Evolutionary conservation across 2,888 invertebrate genomes (phyloP).

Genomic region (Candidula unifasciata): DNA sequence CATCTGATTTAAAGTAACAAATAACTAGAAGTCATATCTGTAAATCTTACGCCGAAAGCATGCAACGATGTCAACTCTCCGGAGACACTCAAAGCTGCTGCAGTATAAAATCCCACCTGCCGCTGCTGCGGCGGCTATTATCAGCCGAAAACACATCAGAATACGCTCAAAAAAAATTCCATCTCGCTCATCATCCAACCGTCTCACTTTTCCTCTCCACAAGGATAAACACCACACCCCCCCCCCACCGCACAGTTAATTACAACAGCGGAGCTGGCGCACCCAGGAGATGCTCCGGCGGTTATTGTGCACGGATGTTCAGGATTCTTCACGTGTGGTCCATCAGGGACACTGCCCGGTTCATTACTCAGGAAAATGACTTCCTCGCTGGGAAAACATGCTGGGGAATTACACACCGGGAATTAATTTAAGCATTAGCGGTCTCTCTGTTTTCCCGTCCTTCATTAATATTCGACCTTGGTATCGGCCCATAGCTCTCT

Average conservation of each 20-base stretch:
- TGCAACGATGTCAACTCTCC: too few relatives aligned
- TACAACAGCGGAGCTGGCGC: neutral
- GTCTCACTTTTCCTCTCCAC: too few relatives aligned
- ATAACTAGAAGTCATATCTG: too few relatives aligned
- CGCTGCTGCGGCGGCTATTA: too few relatives aligned
- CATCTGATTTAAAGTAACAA: too few relatives aligned
- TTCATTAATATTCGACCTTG: constrained; percentile 6
- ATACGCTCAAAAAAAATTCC: too few relatives aligned
- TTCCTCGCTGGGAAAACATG: constrained; percentile 24
- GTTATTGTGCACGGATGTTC: neutral
- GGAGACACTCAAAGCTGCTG: too few relatives aligned
- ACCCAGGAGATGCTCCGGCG: neutral
- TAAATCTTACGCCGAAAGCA: too few relatives aligned
- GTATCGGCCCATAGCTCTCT: neutral
- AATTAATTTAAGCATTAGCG: constrained; percentile 23
- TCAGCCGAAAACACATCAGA: too few relatives aligned
- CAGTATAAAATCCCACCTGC: too few relatives aligned
- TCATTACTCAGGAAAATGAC: constrained; percentile 46
- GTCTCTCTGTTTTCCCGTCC: neutral
- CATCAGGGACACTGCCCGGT: constrained; percentile 21
- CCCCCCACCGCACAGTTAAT: neutral
- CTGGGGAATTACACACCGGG: neutral
- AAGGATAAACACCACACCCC: too few relatives aligned
- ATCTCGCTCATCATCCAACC: too few relatives aligned
- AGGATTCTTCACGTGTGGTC: neutral